Base-by-base conservation (phyloP, 2,113 vertebrate genomes). In the Limnothrissa miodon region DNA sequence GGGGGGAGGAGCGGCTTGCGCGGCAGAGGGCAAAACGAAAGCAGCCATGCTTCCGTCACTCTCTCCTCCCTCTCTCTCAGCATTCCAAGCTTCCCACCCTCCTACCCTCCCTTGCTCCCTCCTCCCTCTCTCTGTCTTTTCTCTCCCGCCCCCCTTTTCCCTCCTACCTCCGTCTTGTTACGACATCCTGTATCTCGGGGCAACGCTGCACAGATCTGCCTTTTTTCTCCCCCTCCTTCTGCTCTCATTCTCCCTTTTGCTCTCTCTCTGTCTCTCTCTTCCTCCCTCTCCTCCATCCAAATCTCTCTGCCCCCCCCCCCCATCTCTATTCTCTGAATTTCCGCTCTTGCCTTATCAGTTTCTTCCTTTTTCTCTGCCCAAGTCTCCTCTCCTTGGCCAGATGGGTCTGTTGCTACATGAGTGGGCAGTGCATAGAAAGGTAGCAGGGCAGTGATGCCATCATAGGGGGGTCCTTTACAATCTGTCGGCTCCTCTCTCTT, bases 181-280 rank as follows among this genome's bases (percentile, higher is more conserved):
- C 90, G 87, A 93, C 93, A 93, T 93, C 91, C 92, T 92, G 92
- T 94, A 92, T 92, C 93, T 93, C 91, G 85, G 92, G 92, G 93
- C 92, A 95, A 95, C 93, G 84, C 87, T 13, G 82, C 89, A 90
- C 92, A 91, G 88, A 89, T 89, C 86, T 70, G 83, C 83, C 82
- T 81, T 59, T 23, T 74, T 36, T 36, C 80, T 45, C 53, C 48
- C n/a, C 39, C 48, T 51, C 36, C 80, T 62, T 83, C 39, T 51
- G 13, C 78, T 51, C 39, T 42, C 66, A 13, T 59, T 82, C 33
- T 82, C 66, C 51, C 79, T 51, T 70, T 86, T 79, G 78, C 44
- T 79, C 81, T 85, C 53, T 85, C 80, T 86, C 78, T 62, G 86
- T 85, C 84, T 85, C 83, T 85, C 79, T 85, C 66, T 85, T 83